phyloP scores from a whole-genome alignment of 2,797 vertebrate genomes.

The Phataginus tricuspis region DNA sequence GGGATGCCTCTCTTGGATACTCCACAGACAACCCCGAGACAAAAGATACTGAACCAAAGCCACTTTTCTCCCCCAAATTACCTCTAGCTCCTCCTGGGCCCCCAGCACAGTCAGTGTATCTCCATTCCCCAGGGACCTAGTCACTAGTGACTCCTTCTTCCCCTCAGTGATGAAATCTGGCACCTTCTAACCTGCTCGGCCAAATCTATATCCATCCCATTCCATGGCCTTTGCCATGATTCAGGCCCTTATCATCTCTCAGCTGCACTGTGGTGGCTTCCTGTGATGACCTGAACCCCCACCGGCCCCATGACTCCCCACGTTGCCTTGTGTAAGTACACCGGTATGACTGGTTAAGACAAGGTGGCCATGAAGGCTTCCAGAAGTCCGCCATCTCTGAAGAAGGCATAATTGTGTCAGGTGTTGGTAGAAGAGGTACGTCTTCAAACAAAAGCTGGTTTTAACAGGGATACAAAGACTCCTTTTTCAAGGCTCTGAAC shows the following conservation, averaged over 20 bases:
- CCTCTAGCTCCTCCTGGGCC: neutral
- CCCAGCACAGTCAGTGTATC: neutral
- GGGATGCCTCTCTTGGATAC: neutral
- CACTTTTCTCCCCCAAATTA: neutral
- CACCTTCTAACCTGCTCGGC: neutral
- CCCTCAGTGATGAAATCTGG: neutral
- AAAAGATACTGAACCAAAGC: neutral
- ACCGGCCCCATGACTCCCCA: neutral
- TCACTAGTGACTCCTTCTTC: neutral
- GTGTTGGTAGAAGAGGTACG: neutral
- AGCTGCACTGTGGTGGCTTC: neutral
- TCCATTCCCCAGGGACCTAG: neutral
- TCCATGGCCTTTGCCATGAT: accelerated
- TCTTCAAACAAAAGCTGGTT: neutral
- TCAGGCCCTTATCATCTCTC: neutral
- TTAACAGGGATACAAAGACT: neutral
- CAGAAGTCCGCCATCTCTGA: neutral
- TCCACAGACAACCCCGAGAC: neutral
- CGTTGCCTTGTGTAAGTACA: neutral
- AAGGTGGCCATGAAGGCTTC: neutral
- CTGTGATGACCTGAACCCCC: neutral
- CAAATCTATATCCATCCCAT: no score
- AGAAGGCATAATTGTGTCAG: neutral
- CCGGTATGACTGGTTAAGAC: neutral
- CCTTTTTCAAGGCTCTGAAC: neutral